Evolutionary conservation across 2,113 vertebrate genomes (phyloP).

Genomic region (Psilopogon haemacephalus): DNA sequence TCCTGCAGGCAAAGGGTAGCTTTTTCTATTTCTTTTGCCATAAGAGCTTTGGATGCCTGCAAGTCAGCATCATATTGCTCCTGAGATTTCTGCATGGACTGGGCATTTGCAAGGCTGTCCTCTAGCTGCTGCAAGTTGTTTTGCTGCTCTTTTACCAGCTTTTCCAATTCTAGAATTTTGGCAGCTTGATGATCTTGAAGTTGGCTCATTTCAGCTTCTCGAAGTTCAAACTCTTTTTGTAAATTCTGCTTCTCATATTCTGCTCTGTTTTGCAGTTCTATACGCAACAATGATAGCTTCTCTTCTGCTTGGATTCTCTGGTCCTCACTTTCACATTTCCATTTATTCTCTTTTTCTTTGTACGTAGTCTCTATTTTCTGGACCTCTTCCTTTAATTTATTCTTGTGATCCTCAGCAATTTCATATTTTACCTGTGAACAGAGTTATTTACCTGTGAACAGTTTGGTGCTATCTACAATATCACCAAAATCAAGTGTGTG

Average conservation of each 20-base stretch:
- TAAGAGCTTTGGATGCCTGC: constrained; percentile 54
- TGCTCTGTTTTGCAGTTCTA: constrained; percentile 60
- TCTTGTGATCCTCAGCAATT: constrained; percentile 69
- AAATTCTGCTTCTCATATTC: constrained; percentile 66
- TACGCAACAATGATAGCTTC: not conserved
- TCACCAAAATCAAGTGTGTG: not conserved
- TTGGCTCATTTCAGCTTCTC: constrained; percentile 57
- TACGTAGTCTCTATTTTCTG: constrained; percentile 56
- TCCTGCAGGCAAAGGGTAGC: constrained; percentile 58
- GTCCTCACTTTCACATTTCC: constrained; percentile 29
- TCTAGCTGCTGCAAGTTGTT: constrained; percentile 76
- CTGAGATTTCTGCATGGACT: constrained; percentile 57
- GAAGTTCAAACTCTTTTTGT: constrained; percentile 64
- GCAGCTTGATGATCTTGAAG: constrained; percentile 70
- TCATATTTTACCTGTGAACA: constrained; percentile 70
- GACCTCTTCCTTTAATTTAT: constrained; percentile 38
- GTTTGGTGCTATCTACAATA: too few species aligned
- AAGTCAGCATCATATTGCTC: constrained; percentile 66
- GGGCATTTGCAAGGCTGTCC: constrained; percentile 62
- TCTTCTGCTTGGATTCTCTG: constrained; percentile 61
- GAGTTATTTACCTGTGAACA: too few species aligned
- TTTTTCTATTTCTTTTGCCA: constrained; percentile 74
- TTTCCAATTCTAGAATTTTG: constrained; percentile 73
- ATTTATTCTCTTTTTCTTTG: constrained; percentile 70
- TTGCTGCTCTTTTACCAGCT: constrained; percentile 75